Conservation (phyloP, 2,888 invertebrate genomes). For the Halocaridina rubra region DNA sequence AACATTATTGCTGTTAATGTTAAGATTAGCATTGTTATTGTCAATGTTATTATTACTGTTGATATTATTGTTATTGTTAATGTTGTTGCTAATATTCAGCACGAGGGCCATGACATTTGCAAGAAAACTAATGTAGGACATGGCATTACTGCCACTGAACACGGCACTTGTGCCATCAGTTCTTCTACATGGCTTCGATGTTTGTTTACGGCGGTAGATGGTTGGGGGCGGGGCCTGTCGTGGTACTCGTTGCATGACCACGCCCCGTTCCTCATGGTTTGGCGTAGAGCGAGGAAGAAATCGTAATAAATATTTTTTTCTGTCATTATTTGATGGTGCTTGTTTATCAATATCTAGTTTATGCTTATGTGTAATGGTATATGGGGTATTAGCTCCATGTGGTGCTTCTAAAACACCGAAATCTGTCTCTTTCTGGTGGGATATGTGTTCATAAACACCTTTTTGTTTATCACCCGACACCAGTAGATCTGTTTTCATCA, state of each 20-base stretch:
- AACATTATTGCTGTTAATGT: conserved; percentile 31
- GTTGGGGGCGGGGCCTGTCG: not conserved
- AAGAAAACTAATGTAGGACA: conserved; percentile 42
- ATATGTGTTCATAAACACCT: no score
- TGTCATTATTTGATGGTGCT: no score
- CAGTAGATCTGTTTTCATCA: no score
- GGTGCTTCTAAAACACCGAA: no score
- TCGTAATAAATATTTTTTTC: no score
- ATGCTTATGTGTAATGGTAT: no score
- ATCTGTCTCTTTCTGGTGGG: no score
- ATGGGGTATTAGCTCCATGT: not conserved
- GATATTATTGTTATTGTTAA: conserved; percentile 39
- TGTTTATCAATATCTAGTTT: no score
- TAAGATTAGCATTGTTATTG: conserved; percentile 38
- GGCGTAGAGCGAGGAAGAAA: no score
- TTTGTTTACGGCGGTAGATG: not conserved
- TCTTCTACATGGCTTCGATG: not conserved
- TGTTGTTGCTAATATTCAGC: conserved; percentile 34
- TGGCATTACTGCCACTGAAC: conserved; percentile 28
- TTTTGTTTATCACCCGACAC: no score
- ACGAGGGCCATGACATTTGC: conserved; percentile 30
- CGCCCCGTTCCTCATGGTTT: no score
- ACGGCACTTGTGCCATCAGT: not conserved
- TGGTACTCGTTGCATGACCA: no score
- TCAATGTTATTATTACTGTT: conserved; percentile 36